These are phyloP conservation scores for Triops cancriformis DNA, from an alignment of 1,140 invertebrate genomes.

Conservation along the genomic window DNA sequence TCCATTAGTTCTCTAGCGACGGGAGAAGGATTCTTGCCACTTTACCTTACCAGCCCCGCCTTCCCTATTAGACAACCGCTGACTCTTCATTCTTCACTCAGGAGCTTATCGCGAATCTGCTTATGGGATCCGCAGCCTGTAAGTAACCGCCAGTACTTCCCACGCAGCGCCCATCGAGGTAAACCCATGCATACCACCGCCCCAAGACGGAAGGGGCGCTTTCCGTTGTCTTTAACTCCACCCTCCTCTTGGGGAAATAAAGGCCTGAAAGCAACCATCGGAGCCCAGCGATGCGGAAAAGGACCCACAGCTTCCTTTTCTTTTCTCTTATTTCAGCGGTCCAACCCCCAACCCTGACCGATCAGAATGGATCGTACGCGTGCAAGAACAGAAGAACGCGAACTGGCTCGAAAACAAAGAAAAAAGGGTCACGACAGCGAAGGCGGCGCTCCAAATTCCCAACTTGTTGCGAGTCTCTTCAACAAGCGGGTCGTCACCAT, in stretches of 20 bases:
- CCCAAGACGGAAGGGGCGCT: too few species aligned
- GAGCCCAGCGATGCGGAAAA: neutral
- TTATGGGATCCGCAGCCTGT: neutral
- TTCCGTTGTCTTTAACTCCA: neutral
- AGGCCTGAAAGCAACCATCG: neutral
- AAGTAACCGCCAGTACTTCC: neutral
- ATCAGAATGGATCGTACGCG: neutral
- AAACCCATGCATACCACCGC: too few species aligned
- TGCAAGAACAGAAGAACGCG: neutral
- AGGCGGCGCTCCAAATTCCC: neutral
- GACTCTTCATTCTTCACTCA: slow-evolving; percentile 10
- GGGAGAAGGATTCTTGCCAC: neutral
- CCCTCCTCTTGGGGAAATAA: neutral
- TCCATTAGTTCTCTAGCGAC: neutral
- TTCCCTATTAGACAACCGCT: neutral
- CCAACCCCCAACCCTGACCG: too few species aligned
- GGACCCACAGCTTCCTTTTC: neutral
- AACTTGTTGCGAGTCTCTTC: neutral
- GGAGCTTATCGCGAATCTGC: neutral
- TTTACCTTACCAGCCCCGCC: neutral
- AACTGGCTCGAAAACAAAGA: too few species aligned
- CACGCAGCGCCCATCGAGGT: too few species aligned
- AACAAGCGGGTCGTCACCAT: neutral
- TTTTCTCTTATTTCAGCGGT: neutral
- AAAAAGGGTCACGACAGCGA: neutral